Base-by-base conservation (phyloP, 1,140 invertebrate genomes). In the Lepidotrigona ventralis region DNA sequence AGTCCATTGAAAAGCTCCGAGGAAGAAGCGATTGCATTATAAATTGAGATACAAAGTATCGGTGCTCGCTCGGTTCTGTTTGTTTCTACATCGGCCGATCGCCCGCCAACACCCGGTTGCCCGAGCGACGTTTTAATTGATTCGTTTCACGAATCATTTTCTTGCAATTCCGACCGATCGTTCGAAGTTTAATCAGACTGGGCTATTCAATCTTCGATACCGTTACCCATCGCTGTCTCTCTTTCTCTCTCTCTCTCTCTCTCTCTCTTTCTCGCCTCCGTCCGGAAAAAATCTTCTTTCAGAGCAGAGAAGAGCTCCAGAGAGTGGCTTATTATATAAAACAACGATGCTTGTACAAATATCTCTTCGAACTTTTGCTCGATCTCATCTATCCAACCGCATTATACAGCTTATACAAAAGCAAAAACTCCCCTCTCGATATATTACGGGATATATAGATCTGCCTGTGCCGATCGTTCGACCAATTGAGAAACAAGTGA, bases 41-140 rank as follows among this genome's bases (percentile, higher is more conserved):
- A 82, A 82, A 77, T 82, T 56, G 79, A 69, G 73, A 46, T 77
- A 70, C 81, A 76, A 82, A 39, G 81, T 60, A 68, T 82, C 79
- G 23, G 54, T 71, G 21, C 39, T 54, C 11, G 79, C 11, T 51
- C 26, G 46, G 39, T 9, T 64, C 54, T 73, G 39, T 80, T 73
- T 56, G 51, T 73, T 80, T 73, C 69, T 60, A 14, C 63, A 14
- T 29, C 23, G 23, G 58, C 58, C 23, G 58, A 60, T 60, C 58
- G 58, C n/a, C 58, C 58, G 11, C 3, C 58, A 23, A 60, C 58
- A 60, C 58, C 58, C 58, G n/a, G 23, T 60, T 60, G 23, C 58
- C 23, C 58, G 58, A 60, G 23, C 39, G 39, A 46, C 39, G 23
- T 73, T 80, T 80, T 80, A 80, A 80, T 80, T 80, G 79, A 80